Evolutionary conservation across 2,113 vertebrate genomes (phyloP).

Genomic region (Nesoenas mayeri): DNA sequence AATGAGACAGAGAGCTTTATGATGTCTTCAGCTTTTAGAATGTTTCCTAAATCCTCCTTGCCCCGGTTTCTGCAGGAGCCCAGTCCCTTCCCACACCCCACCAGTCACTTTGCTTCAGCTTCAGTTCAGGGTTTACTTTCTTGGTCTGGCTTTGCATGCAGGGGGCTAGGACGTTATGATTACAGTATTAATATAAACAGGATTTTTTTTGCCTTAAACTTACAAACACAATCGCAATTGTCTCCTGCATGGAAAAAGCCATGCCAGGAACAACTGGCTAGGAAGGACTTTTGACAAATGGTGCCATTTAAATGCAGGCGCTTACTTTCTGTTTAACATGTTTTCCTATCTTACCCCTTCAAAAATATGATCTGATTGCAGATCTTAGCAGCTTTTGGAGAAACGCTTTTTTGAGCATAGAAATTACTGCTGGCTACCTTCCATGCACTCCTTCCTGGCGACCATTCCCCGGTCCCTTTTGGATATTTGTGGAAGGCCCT

Average conservation of each 20-base stretch:
- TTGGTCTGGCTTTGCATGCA: accelerated
- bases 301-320: neutral
- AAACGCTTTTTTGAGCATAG: neutral
- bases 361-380: neutral
- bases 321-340: neutral
- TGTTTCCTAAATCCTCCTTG: neutral
- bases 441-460: conserved; percentile 42
- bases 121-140: neutral
- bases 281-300: neutral
- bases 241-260: neutral
- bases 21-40: neutral
- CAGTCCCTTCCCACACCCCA: neutral
- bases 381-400: conserved; percentile 25
- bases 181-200: neutral
- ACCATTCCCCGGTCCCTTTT: conserved; percentile 17
- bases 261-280: neutral
- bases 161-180: neutral
- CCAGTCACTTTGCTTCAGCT: neutral
- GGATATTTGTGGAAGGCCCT: conserved; percentile 37
- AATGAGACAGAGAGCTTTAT: neutral
- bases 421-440: conserved; percentile 40
- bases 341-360: neutral
- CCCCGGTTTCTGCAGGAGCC: accelerated
- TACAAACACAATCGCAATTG: neutral
- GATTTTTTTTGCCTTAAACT: neutral